phyloP scores from a whole-genome alignment of 2,888 invertebrate genomes.

The Mesorhabditis belari region DNA sequence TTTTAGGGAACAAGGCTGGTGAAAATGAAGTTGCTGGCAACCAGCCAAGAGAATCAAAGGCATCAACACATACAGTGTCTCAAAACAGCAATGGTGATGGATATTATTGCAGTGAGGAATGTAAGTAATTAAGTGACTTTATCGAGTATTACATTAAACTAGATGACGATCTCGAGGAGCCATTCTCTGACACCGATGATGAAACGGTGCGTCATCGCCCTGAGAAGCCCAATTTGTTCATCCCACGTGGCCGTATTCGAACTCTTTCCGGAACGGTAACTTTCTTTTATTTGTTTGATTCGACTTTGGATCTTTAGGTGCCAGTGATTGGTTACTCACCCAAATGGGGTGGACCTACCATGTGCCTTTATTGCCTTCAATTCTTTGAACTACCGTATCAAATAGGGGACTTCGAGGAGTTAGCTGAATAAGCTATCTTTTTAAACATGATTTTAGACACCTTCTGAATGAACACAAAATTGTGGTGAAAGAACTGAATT shows the following conservation, averaged over 20 bases:
- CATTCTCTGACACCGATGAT: slow-evolving; percentile 51
- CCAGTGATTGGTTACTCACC: slow-evolving; percentile 42
- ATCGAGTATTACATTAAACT: not conserved
- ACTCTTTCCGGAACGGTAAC: slow-evolving; percentile 51
- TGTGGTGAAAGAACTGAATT: slow-evolving; percentile 47
- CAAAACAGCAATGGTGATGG: slow-evolving; percentile 45
- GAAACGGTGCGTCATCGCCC: slow-evolving; percentile 21
- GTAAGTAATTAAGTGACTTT: slow-evolving; percentile 12
- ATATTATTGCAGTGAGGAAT: slow-evolving; percentile 41
- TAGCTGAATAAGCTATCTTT: no score
- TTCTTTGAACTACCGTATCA: slow-evolving; percentile 52
- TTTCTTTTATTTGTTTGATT: no score
- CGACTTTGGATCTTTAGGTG: no score
- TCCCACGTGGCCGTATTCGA: slow-evolving; percentile 49
- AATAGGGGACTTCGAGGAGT: slow-evolving; percentile 37
- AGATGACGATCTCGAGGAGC: slow-evolving; percentile 50
- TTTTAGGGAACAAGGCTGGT: slow-evolving; percentile 10
- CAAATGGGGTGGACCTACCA: slow-evolving; percentile 53
- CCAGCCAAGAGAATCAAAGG: slow-evolving; percentile 10
- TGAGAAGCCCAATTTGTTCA: slow-evolving; percentile 41
- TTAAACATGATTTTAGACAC: no score
- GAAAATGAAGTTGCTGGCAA: no score
- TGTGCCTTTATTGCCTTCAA: slow-evolving; percentile 51
- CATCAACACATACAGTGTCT: slow-evolving; percentile 31
- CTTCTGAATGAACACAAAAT: slow-evolving; percentile 50